Conservation (phyloP, 2,797 vertebrate species). For the Hippoglossus hippoglossus region DNA sequence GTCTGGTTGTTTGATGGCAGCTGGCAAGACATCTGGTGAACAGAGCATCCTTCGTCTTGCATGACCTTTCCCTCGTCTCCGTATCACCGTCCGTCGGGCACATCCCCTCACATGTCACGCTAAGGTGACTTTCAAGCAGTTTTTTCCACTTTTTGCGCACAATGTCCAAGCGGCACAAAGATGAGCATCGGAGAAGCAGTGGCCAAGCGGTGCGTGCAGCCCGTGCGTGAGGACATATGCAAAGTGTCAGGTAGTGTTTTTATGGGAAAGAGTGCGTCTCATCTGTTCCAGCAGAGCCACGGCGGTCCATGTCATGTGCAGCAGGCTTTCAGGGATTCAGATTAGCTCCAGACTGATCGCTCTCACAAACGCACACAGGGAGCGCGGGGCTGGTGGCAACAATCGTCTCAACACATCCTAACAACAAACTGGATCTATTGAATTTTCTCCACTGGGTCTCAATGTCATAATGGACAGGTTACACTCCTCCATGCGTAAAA, state of each 20-base stretch:
- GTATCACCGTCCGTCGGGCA: slow-evolving; percentile 62
- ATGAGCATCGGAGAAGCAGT: slow-evolving; percentile 72
- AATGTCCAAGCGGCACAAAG: slow-evolving; percentile 77
- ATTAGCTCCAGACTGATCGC: slow-evolving; percentile 80
- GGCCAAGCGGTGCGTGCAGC: slow-evolving; percentile 70
- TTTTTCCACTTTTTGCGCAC: slow-evolving; percentile 78
- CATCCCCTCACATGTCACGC: slow-evolving; percentile 78
- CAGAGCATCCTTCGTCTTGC: slow-evolving; percentile 75
- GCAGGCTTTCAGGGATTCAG: slow-evolving; percentile 77
- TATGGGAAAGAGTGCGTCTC: slow-evolving; percentile 64
- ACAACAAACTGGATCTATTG: slow-evolving; percentile 64
- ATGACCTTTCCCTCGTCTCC: slow-evolving; percentile 81
- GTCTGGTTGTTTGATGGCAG: slow-evolving; percentile 76
- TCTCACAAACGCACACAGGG: slow-evolving; percentile 72
- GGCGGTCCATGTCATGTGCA: slow-evolving; percentile 78
- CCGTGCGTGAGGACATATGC: slow-evolving; percentile 77
- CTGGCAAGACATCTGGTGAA: slow-evolving; percentile 65
- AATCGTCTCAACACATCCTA: slow-evolving; percentile 57
- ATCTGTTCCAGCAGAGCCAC: slow-evolving; percentile 64
- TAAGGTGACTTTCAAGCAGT: slow-evolving; percentile 82
- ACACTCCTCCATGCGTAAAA: slow-evolving; percentile 98
- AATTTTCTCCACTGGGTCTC: slow-evolving; percentile 57
- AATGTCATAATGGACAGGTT: slow-evolving; percentile 94
- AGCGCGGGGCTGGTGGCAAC: slow-evolving; percentile 66
- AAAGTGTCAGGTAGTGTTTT: slow-evolving; percentile 79